These are phyloP conservation scores for Melanostoma mellinum DNA, from an alignment of 2,888 invertebrate species.

Conservation along the genomic window DNA sequence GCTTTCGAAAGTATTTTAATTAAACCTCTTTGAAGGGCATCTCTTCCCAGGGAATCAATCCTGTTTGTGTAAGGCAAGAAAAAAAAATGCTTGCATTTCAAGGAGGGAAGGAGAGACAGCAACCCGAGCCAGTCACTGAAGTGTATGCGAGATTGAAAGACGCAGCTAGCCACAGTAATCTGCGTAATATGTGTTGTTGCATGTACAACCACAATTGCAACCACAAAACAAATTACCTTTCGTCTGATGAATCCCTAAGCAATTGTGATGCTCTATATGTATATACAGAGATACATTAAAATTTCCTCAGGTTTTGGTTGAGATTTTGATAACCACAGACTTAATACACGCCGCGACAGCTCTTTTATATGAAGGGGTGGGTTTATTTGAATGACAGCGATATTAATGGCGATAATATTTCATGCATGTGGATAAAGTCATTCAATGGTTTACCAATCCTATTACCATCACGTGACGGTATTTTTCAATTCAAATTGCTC, in stretches of 20 bases:
- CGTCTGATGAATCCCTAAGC: conserved; percentile 12
- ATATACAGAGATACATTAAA: too few relatives aligned
- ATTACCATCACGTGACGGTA: too few relatives aligned
- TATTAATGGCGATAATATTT: too few relatives aligned
- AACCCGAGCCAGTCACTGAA: too few relatives aligned
- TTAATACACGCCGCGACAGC: too few relatives aligned
- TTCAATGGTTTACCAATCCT: too few relatives aligned
- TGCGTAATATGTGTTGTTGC: conserved; percentile 52
- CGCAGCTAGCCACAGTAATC: conserved; percentile 53
- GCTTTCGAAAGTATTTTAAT: conserved; percentile 54
- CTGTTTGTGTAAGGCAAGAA: conserved; percentile 16
- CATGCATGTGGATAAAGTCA: too few relatives aligned
- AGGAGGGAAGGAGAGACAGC: background rate
- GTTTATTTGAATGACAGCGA: too few relatives aligned
- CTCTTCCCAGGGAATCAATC: conserved; percentile 25
- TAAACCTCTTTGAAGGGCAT: conserved; percentile 42
- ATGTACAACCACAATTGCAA: conserved; percentile 46
- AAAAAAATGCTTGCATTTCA: conserved; percentile 30
- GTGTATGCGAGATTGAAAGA: background rate
- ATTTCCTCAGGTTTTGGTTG: too few relatives aligned
- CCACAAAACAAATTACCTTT: conserved; percentile 66
- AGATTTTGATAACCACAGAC: too few relatives aligned
- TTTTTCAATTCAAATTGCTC: too few relatives aligned
- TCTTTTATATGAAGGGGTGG: too few relatives aligned
- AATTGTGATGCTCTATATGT: background rate